Evolutionary conservation across 23 tunicate genomes (phyloP).

Genomic region (Halocynthia roretzi): DNA sequence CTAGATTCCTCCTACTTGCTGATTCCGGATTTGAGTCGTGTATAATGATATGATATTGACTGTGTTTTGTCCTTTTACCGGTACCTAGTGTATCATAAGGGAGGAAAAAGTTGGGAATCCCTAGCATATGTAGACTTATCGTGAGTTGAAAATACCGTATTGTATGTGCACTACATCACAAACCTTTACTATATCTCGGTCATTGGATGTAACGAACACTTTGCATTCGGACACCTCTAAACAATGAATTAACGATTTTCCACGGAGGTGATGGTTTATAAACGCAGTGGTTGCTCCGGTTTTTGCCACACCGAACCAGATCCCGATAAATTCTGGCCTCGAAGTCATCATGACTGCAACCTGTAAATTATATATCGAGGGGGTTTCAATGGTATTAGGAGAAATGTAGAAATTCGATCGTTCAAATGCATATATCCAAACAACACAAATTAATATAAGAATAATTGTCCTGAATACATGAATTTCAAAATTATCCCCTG

Average conservation of each 20-base stretch:
- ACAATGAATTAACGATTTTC: slow-evolving; percentile 76
- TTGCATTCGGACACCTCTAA: slow-evolving; percentile 63
- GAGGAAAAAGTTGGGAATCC: too few relatives aligned
- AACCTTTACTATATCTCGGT: slow-evolving; percentile 33
- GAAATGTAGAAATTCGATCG: too few relatives aligned
- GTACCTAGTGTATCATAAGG: too few relatives aligned
- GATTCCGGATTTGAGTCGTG: too few relatives aligned
- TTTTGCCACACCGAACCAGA: slow-evolving; percentile 49
- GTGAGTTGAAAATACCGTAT: neutral
- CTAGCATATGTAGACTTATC: neutral
- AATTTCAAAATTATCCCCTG: too few relatives aligned
- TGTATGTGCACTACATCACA: neutral
- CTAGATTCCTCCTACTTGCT: too few relatives aligned
- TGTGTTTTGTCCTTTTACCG: too few relatives aligned
- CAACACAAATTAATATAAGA: too few relatives aligned
- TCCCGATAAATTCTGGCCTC: slow-evolving; percentile 64
- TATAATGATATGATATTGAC: too few relatives aligned
- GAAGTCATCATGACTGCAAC: slow-evolving; percentile 72
- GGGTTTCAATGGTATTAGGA: too few relatives aligned
- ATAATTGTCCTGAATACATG: too few relatives aligned
- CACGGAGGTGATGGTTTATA: slow-evolving; percentile 53
- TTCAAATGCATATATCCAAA: too few relatives aligned
- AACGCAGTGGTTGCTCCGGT: slow-evolving; percentile 59
- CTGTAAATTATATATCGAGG: slow-evolving; percentile 12
- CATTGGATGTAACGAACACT: slow-evolving; percentile 44